A percentile compares a stretch with the other conserved stretches of the same genome.
Evolutionary conservation across 2,797 vertebrate species (phyloP).

Genomic region (Hapalemur alaotrensis): DNA sequence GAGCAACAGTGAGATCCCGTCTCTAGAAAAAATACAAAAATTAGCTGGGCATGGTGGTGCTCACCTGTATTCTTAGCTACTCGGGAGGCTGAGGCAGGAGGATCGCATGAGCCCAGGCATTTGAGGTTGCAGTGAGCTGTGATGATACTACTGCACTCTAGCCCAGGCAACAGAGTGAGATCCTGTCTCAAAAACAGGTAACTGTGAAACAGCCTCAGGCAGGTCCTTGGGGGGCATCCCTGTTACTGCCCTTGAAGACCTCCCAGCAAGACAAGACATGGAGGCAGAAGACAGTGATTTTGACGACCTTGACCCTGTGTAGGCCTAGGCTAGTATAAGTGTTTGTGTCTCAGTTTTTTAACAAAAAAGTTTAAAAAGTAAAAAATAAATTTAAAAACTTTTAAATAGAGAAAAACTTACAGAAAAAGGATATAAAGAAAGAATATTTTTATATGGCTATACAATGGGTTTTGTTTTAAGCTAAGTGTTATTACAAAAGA

Average conservation of each 20-base stretch:
- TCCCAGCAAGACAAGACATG: not conserved
- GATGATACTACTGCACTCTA: not conserved
- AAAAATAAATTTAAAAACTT: not conserved
- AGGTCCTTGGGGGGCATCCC: not conserved
- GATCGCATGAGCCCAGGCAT: not conserved
- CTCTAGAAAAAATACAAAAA: not conserved
- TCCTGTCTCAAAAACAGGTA: not conserved
- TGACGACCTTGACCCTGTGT: not conserved
- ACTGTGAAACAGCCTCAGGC: not conserved
- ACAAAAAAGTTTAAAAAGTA: not conserved
- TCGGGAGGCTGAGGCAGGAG: not conserved
- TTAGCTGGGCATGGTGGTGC: not conserved
- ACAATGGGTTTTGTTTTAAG: not conserved
- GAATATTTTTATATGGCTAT: not conserved
- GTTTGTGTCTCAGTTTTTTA: no score
- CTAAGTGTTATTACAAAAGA: not conserved
- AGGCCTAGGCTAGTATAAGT: not conserved
- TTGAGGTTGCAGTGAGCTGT: not conserved
- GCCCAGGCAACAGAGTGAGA: not conserved
- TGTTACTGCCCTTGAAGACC: not conserved
- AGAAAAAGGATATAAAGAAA: not conserved
- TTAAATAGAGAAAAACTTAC: not conserved
- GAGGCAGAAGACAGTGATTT: not conserved
- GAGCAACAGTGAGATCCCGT: not conserved
- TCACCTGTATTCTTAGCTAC: not conserved